phyloP scores from a whole-genome alignment of 1,140 invertebrate genomes.

The Temnothorax longispinosus region DNA sequence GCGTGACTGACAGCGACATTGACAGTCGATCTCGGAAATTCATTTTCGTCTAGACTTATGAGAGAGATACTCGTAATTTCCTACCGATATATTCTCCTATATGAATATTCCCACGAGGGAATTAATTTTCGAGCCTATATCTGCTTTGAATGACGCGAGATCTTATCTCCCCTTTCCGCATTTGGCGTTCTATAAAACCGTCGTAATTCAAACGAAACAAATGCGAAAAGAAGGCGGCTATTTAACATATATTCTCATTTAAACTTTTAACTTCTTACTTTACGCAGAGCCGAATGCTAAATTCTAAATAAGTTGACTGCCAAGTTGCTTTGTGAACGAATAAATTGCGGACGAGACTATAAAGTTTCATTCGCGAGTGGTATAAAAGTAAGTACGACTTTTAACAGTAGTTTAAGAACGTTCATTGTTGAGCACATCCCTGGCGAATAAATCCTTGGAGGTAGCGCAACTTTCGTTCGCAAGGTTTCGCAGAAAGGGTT shows the following conservation, averaged over 20 bases:
- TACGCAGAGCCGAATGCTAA: conserved; percentile 16
- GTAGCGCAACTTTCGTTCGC: conserved; percentile 58
- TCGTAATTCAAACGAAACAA: neutral
- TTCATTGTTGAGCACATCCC: conserved; percentile 70
- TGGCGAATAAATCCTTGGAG: conserved; percentile 63
- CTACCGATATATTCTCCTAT: neutral
- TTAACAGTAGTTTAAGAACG: conserved; percentile 64
- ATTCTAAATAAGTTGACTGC: conserved; percentile 23
- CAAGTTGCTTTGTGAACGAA: conserved; percentile 57
- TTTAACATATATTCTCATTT: conserved; percentile 40
- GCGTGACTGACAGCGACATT: conserved; percentile 54
- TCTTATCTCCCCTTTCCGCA: neutral
- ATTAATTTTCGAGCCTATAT: conserved; percentile 15
- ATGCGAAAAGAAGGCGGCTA: neutral
- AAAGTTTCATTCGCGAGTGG: conserved; percentile 60
- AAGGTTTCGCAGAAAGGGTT: conserved; percentile 42
- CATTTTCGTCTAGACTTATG: conserved; percentile 41
- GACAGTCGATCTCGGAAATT: conserved; percentile 57
- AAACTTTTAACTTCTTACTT: conserved; percentile 54
- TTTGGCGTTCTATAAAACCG: neutral
- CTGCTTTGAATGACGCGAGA: conserved; percentile 16
- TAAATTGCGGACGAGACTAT: conserved; percentile 66
- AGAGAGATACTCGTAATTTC: conserved; percentile 52
- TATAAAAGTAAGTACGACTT: conserved; percentile 52
- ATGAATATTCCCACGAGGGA: neutral